Evolutionary conservation across 1,140 invertebrate species (phyloP), one percentile per base, ranked within the genome.

Genomic region (Ectropis grisescens): DNA sequence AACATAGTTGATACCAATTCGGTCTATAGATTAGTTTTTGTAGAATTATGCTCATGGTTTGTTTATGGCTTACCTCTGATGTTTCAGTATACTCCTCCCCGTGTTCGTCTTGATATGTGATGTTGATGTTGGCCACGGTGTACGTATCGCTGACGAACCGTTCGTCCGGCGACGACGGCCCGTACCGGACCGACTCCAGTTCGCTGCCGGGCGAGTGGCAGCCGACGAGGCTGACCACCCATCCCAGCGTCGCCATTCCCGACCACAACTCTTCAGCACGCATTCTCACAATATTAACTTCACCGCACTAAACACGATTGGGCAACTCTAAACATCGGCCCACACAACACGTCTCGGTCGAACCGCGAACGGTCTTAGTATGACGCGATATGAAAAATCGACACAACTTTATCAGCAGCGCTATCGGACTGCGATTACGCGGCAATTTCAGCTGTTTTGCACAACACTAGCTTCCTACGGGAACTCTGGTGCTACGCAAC

Each of bases 61-160:
- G n/a, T n/a, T n/a, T n/a, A n/a, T n/a, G n/a, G n/a, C 72, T 68
- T 33, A 80, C 75, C 68, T 80, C 75, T 3, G 75, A 76, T 13
- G 58, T 67, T 22, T 80, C 71, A 9, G 68, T 62, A 29, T 61
- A 76, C 1, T 57, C 42, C 23, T 54, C 58, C 12, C 71, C 68
- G 33, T 76, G 75, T 37, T 80, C 75, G 29, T 80, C 64, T 13
- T 55, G 52, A 31, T 80, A 80, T 1, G 71, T 76, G 2, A 80
- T 58, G 23, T 80, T 80, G 8, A 80, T 80, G 29, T 67, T 65
- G 9, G 71, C 71, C 3, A 67, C 58, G 1, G 68, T 72, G 25
- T 62, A 68, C 0, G 70, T 72, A 32, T 74, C 71, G 28, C 55
- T 59, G 13, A 46, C 37, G 34, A 66, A 50, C 12, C 61, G 51